A percentile compares a stretch with the other conserved stretches of the same genome.
Conservation (phyloP, 2,888 invertebrate species). For the Ditula angustiorana region DNA sequence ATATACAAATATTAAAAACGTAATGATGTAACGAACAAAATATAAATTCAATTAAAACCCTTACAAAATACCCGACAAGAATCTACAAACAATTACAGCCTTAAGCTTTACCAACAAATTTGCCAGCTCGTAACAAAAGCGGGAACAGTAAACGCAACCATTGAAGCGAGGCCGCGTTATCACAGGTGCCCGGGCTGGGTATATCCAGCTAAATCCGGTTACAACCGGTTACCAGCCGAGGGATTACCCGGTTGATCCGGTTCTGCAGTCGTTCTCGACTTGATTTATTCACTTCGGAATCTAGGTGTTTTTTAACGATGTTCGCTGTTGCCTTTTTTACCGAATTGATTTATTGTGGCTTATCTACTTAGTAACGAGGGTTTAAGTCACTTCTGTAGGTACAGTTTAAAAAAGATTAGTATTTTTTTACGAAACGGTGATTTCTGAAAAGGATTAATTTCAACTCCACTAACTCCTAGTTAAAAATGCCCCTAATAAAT, state of each 20-base stretch:
- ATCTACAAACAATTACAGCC: conserved; percentile 28
- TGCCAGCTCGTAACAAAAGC: conserved; percentile 24
- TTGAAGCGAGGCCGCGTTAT: conserved; percentile 64
- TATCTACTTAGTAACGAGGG: conserved; percentile 15
- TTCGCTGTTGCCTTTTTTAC: conserved; percentile 24
- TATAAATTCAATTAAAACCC: no score
- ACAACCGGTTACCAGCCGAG: conserved; percentile 69
- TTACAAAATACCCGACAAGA: no score
- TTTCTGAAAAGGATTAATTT: no score
- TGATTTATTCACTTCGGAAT: conserved; percentile 75
- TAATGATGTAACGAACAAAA: no score
- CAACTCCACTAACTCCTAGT: no score
- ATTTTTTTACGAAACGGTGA: no score
- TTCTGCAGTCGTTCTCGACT: conserved; percentile 72
- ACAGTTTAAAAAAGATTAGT: not conserved
- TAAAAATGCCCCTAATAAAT: no score
- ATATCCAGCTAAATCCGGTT: conserved; percentile 60
- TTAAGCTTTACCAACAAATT: conserved; percentile 29
- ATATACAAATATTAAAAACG: no score
- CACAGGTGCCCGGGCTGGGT: conserved; percentile 75
- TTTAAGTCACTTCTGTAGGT: not conserved
- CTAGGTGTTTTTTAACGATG: conserved; percentile 43
- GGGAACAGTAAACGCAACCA: conserved; percentile 29
- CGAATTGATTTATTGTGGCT: conserved; percentile 18
- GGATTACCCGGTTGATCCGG: conserved; percentile 80